A percentile compares a stretch with the other conserved stretches of the same genome.
Conservation (phyloP, 2,797 vertebrate genomes). For the Gymnoscopelus braueri region DNA sequence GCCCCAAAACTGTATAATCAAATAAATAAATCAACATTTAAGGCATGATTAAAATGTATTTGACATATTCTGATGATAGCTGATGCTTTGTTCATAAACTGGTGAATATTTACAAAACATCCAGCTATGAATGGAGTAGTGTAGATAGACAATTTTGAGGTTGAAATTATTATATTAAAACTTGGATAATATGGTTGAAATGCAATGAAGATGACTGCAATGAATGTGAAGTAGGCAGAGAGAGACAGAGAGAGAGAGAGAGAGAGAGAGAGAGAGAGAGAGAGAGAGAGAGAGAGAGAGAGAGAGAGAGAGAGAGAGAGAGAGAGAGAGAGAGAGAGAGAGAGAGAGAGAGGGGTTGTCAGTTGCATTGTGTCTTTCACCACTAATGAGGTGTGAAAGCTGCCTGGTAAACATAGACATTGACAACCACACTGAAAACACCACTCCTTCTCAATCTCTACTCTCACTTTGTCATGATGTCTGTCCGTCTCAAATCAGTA, state of each 20-base stretch:
- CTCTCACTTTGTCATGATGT: conserved; percentile 40
- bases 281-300: conserved; percentile 40
- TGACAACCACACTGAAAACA: conserved; percentile 71
- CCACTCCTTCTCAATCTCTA: conserved; percentile 49
- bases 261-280: conserved; percentile 35
- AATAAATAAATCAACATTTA: background rate
- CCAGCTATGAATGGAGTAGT: background rate
- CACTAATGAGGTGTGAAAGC: conserved; percentile 82
- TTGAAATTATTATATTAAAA: background rate
- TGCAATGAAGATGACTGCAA: conserved; percentile 6
- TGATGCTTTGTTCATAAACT: background rate
- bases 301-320: conserved; percentile 29
- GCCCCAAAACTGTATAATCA: background rate
- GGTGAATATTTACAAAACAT: background rate
- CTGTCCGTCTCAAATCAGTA: conserved; percentile 54
- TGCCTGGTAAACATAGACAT: conserved; percentile 72
- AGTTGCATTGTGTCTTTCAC: conserved; percentile 77
- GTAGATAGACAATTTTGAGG: background rate
- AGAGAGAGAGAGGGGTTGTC: conserved; percentile 60
- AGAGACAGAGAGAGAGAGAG: conserved; percentile 2
- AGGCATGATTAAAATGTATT: background rate
- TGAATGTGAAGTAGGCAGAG: conserved; percentile 14
- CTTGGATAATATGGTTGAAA: background rate
- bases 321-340: conserved; percentile 29
- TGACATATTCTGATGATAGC: background rate